Base-by-base conservation (phyloP, 2,888 invertebrate species). In the Pseudococcus viburni region DNA sequence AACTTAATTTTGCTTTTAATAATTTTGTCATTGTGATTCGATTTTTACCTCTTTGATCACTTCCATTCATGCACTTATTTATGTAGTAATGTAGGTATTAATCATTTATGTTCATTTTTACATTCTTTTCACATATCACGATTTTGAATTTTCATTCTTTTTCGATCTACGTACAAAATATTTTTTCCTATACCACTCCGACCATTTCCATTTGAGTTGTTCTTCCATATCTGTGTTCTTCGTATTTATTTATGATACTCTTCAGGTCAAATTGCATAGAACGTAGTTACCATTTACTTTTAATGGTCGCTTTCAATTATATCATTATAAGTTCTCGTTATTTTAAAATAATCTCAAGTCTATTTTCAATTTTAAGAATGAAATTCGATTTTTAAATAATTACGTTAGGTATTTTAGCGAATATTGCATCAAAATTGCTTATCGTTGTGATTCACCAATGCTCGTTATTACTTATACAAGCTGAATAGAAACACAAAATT, bases 1-100 rank as follows among this genome's bases (percentile, higher is more conserved):
- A 77, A 77, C 77, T 77, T 77, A 77, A 33, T 77, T 77, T 77
- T 15, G 33, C 33, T 77, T 77, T 77, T 77, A 39, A 39, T 77
- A 4, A 73, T 73, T 42, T 42, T 26, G 1, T 39, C 64, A 64
- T 55, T 55, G 55, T 64, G 64, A 64, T 64, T 64, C 64, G 22
- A 64, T 64, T 64, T 64, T 64, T n/a, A 59, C n/a, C 15, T 59
- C 2, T n/a, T 59, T 22, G 9, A 64, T 64, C 19, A 64, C 19
- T 22, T 64, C 22, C 22, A 22, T 64, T 22, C 22, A 9, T 64
- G 64, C 64, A 64, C 64, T 12, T 2, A 9, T 64, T 22, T 9
- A 22, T 11, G 64, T 64, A 64, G 64, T 64, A n/a, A 59, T 64
- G 9, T n/a, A 59, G 42, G 42, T 64, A n/a, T 55, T 55, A 55